phyloP scores from a whole-genome alignment of 2,113 vertebrate species.

The Rhinolophus sinicus region DNA sequence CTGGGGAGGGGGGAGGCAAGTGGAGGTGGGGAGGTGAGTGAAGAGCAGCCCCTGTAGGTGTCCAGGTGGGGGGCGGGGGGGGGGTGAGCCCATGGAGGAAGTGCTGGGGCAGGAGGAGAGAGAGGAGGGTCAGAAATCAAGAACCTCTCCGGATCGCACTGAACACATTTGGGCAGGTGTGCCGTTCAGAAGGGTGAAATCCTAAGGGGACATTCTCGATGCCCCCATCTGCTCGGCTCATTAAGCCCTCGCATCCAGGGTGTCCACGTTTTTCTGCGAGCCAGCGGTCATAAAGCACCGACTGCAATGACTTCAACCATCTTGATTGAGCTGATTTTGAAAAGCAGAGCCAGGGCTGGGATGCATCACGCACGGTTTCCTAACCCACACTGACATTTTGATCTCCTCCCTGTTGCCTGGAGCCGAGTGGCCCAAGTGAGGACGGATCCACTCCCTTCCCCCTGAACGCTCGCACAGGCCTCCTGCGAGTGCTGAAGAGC shows the following conservation, averaged over 20 bases:
- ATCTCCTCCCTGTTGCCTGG: slow-evolving; percentile 67
- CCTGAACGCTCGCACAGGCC: slow-evolving; percentile 69
- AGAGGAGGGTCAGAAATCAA: too few relatives aligned
- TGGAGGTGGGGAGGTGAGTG: background rate
- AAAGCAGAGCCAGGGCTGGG: slow-evolving; percentile 71
- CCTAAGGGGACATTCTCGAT: background rate
- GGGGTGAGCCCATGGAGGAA: fast-evolving
- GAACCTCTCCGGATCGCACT: background rate
- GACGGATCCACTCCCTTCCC: slow-evolving; percentile 70
- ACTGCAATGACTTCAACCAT: slow-evolving; percentile 62
- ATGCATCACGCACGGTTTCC: slow-evolving; percentile 68
- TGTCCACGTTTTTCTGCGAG: slow-evolving; percentile 60
- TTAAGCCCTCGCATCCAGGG: slow-evolving; percentile 62
- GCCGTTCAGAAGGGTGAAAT: background rate
- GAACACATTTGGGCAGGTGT: fast-evolving
- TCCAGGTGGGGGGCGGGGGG: fast-evolving
- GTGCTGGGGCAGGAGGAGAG: background rate
- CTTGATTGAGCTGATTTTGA: slow-evolving; percentile 77
- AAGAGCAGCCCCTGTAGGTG: fast-evolving
- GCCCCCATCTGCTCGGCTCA: slow-evolving; percentile 63
- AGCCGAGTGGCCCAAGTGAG: slow-evolving; percentile 61
- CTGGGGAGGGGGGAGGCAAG: fast-evolving
- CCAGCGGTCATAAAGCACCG: slow-evolving; percentile 67
- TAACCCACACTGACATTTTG: slow-evolving; percentile 78
- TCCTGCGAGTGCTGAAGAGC: slow-evolving; percentile 72